phyloP scores from a whole-genome alignment of 2,888 invertebrate species.

The Apamea monoglypha region DNA sequence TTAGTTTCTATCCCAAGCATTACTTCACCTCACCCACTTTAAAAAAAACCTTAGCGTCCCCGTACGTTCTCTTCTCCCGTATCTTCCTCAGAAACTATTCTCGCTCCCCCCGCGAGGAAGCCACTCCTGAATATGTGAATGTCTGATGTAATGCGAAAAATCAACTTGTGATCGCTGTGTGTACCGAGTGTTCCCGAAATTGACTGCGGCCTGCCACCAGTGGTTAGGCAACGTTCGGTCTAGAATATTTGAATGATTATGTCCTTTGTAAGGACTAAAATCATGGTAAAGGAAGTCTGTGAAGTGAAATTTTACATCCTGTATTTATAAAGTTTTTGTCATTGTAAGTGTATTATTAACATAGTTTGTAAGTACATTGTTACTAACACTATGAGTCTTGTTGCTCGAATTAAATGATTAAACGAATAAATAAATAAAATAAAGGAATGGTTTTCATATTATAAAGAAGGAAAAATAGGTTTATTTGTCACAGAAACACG shows the following conservation, averaged over 20 bases:
- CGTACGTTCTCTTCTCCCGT: constrained; percentile 48
- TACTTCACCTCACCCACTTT: neutral
- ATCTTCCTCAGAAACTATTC: constrained; percentile 65
- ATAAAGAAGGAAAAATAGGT: neutral
- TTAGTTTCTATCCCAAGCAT: neutral
- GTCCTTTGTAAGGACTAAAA: neutral
- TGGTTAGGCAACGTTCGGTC: constrained; percentile 57
- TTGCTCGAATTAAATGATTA: too few species aligned
- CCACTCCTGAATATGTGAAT: constrained; percentile 80
- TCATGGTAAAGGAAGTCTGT: neutral
- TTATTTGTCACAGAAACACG: neutral
- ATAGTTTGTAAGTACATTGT: too few species aligned
- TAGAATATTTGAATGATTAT: constrained; percentile 37
- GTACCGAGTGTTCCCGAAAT: constrained; percentile 70
- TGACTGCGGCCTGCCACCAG: constrained; percentile 69
- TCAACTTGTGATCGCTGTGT: constrained; percentile 85
- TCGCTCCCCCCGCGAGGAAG: constrained; percentile 63
- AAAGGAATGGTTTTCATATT: neutral
- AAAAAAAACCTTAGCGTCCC: neutral
- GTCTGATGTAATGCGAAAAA: constrained; percentile 86
- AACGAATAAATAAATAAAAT: too few species aligned
- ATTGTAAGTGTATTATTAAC: too few species aligned
- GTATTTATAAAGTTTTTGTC: neutral
- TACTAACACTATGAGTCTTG: too few species aligned
- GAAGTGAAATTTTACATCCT: neutral